A percentile compares a stretch with the other conserved stretches of the same genome.
Evolutionary conservation across 2,797 vertebrate species (phyloP).

Genomic region (Benthosema pterotum): DNA sequence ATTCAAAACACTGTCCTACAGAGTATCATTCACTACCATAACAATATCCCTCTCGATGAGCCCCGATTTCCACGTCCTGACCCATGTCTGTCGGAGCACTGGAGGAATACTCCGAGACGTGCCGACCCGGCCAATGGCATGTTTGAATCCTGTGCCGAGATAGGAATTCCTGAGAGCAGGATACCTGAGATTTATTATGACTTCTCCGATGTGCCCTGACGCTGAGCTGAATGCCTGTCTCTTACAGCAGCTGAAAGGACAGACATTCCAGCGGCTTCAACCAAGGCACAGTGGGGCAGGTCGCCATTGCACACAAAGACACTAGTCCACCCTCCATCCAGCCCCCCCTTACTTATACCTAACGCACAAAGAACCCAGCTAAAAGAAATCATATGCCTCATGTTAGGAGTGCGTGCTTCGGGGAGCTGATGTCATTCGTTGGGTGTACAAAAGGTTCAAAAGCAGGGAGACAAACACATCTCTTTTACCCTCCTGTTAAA

Average conservation of each 20-base stretch:
- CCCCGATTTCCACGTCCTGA: constrained; percentile 22
- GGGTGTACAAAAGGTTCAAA: constrained; percentile 50
- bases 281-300: constrained; percentile 30
- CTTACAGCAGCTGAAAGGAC: constrained; percentile 69
- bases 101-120: constrained; percentile 16
- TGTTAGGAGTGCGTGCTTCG: constrained; percentile 35
- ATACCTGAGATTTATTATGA: constrained; percentile 71
- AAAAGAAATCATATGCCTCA: constrained; percentile 31
- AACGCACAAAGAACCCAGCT: constrained; percentile 43
- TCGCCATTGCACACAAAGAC: constrained; percentile 38
- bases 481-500: constrained; percentile 45
- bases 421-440: constrained; percentile 37
- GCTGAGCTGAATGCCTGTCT: constrained; percentile 46
- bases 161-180: constrained; percentile 46
- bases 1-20: constrained; percentile 28
- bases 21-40: constrained; percentile 15
- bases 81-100: constrained; percentile 36
- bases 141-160: constrained; percentile 50
- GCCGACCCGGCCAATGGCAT: constrained; percentile 25
- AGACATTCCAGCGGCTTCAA: constrained; percentile 57
- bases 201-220: constrained; percentile 42
- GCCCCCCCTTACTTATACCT: constrained; percentile 31
- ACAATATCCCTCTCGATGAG: constrained; percentile 41
- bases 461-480: constrained; percentile 47
- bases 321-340: constrained; percentile 46